Evolutionary conservation across 2,888 invertebrate species (phyloP).

Genomic region (Leptothorax acervorum): DNA sequence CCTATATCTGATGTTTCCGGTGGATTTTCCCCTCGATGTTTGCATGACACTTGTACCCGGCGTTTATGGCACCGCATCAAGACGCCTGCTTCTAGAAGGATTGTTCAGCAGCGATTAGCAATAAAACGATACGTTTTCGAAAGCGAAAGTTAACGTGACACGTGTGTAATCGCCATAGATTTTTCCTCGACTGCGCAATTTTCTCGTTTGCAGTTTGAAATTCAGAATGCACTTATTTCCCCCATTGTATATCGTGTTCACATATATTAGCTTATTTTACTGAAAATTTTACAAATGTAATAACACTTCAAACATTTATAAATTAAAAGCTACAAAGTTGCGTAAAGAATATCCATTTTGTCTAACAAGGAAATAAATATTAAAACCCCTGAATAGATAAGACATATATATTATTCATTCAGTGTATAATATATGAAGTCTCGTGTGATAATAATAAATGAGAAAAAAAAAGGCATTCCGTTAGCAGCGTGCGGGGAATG

Average conservation of each 20-base stretch:
- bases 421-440: not conserved
- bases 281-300: not conserved
- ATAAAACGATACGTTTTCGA: not conserved
- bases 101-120: slow-evolving; percentile 12
- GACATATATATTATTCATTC: not conserved
- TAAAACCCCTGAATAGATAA: not conserved
- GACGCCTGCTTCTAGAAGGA: not conserved
- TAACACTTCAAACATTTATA: not conserved
- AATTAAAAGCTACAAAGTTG: not conserved
- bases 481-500: not conserved
- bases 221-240: not conserved
- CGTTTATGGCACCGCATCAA: slow-evolving; percentile 30
- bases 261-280: not conserved
- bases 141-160: slow-evolving; percentile 40
- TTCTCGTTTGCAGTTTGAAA: not conserved
- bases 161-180: slow-evolving; percentile 20
- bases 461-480: not conserved
- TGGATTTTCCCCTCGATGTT: slow-evolving; percentile 37
- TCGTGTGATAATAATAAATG: not conserved
- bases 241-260: not conserved
- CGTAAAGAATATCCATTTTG: not conserved
- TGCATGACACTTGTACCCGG: slow-evolving; percentile 31
- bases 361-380: not conserved
- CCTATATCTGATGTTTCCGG: slow-evolving; percentile 41
- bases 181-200: not conserved